Evolutionary conservation across 2,888 invertebrate genomes (phyloP), one percentile per base, ranked within the genome.

Genomic region (Anagyrus pseudococci): DNA sequence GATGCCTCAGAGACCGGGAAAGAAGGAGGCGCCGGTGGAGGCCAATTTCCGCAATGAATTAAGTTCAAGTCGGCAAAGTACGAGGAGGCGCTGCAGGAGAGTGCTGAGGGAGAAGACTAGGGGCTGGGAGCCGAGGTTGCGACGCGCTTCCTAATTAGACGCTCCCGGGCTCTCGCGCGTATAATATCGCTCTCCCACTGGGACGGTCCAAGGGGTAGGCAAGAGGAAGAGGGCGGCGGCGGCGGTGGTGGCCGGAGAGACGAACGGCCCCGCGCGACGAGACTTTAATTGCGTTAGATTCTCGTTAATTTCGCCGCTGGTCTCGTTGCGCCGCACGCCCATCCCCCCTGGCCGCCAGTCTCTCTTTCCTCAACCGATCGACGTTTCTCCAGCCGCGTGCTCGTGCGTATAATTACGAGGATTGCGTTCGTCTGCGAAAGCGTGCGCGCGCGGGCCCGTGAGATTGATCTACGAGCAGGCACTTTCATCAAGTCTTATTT

Each of bases 201-300:
- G 52, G 17, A 25, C 33, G 40, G 43, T n/a, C n/a, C n/a, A n/a
- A n/a, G n/a, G n/a, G n/a, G n/a, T n/a, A n/a, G n/a, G n/a, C n/a
- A n/a, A 19, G 44, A 37, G 43, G 44, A 44, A 19, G 43, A 20
- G 52, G 22, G 40, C 33, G 23, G 17, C 25, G 46, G 44, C 37
- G 7, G 37, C 8, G 37, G 7, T 37, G 7, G 37, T 37, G 8
- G 37, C 7, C 37, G 37, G 22, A 20, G 6, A 17, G 19, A 44
- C 44, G 44, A n/a, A 19, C 19, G 17, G 22, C 44, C 22, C 17
- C 22, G 22, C 17, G 48, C 41, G 58, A 66, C 62, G 62, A 61
- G 62, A 67, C 60, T 67, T 67, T 68, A 62, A 69, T 68, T 64
- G 55, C 63, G 57, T 69, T 63, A 68, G 64, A 66, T 62, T 56